Evolutionary conservation across 2,797 vertebrate genomes (phyloP), one percentile per base, ranked within the genome.

Genomic region (Ctenochaetus hawaiiensis): DNA sequence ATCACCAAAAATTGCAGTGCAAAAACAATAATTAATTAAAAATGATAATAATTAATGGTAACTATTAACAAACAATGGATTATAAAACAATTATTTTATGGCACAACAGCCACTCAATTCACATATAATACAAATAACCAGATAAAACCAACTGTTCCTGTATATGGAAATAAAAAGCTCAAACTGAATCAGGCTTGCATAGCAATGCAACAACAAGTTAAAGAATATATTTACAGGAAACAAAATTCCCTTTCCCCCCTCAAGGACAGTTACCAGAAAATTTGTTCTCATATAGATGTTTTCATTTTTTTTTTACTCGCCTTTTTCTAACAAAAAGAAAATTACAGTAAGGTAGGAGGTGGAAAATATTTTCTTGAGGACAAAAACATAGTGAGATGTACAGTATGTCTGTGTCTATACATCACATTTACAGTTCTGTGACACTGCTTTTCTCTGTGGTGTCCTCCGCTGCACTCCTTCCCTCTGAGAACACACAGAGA

Each of bases 1-100:
- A 97, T 99, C 97, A 98, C 97, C 97, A 99, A 99, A 97, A 98
- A 96, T 97, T 93, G 97, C 98, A 99, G 98, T 99, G 98, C 98
- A 99, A 99, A 95, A 95, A 97, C 95, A 97, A 97, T 96, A 97
- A 97, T 97, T 96, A 97, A 96, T 95, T 30, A 96, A 94, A 92
- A 81, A 93, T 90, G 83, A 94, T 93, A 92, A 90, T 93, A 97
- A 98, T 97, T 91, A 93, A 95, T 93, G 91, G 90, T 85, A 94
- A 87, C 90, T 95, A 95, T 95, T 90, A 95, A 96, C 95, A 96
- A 91, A 94, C 95, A 95, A 96, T 96, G 97, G 96, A 97, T 96
- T 96, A 97, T 96, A 96, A 97, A 97, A 95, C 93, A 94, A 95
- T 96, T 96, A 96, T 96, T 96, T 97, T 96, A 98, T 98, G 98